These are phyloP conservation scores for Connochaetes taurinus DNA, from an alignment of 2,113 vertebrate species.

Conservation along the genomic window DNA sequence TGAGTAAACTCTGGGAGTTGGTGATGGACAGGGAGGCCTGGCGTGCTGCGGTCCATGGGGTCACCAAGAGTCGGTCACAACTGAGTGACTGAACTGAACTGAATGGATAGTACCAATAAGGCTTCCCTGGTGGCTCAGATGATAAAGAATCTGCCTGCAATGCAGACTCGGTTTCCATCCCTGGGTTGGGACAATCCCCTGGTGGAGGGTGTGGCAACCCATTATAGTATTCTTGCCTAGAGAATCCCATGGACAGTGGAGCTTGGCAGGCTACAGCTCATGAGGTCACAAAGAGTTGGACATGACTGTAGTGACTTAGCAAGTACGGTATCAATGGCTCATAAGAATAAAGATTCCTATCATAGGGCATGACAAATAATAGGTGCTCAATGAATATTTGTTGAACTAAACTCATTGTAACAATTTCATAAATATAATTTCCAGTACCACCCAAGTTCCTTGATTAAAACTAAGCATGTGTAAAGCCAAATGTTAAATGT, in stretches of 20 bases:
- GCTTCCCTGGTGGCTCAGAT: background rate
- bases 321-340: background rate
- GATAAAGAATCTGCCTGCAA: background rate
- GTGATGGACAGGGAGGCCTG: background rate
- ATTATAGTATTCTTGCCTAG: background rate
- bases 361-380: background rate
- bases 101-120: background rate
- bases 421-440: background rate
- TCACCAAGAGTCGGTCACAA: rapidly evolving
- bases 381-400: background rate
- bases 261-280: background rate
- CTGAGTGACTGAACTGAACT: background rate
- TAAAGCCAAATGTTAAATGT: background rate
- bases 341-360: background rate
- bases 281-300: background rate
- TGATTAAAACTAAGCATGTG: background rate
- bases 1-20: background rate
- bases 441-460: background rate
- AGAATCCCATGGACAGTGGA: background rate
- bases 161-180: background rate
- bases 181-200: background rate
- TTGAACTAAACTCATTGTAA: background rate
- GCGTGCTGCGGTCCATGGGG: background rate
- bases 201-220: background rate
- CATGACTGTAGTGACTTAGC: background rate